Base-by-base conservation (phyloP, 2,113 vertebrate genomes). In the Crotalus helleri region DNA sequence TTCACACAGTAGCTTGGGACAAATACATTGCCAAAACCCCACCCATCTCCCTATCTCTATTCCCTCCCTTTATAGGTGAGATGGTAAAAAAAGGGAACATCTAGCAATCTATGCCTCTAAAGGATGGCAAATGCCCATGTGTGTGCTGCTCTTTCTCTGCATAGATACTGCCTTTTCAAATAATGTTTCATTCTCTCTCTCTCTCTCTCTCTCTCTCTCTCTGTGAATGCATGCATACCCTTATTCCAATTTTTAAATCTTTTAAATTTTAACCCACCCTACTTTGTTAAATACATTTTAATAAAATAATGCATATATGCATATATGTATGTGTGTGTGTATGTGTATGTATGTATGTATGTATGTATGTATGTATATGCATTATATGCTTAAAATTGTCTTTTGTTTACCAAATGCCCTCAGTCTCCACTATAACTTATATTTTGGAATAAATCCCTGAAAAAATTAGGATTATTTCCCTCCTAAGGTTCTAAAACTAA, bases 311-410 rank as follows among this genome's bases (percentile, higher is more conserved):
- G 15, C 13, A 53, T 13, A n/a, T 33, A 33, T n/a, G n/a, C n/a
- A n/a, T n/a, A n/a, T n/a, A n/a, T 49, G 4, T 49, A 49, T 6
- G 1, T 49, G 5, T 49, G 0, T 6, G 5, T 49, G 1, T 49
- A 6, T 49, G 7, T 39, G 39, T 39, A 49, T 33, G 33, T 49
- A 49, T 49, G 5, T 49, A 49, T 49, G 6, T 49, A 49, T 49
- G 4, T 49, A 49, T 6, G 1, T 49, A 49, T 49, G 4, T 6
- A 49, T 49, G 46, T 49, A 49, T 49, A 49, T 44, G 44, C 33
- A 51, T 88, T 49, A 49, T 49, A 49, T 44, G 44, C 24, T 61
- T 88, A 54, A 10, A 44, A 44, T 69, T 55, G 26, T 33, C 12
- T 53, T 92, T 88, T 29, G 53, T 24, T 91, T 53, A 33, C 23